Percentiles rank a stretch among this genome's conserved stretches.
phyloP scores from a whole-genome alignment of 2,888 invertebrate genomes.

The Alcis repandata region DNA sequence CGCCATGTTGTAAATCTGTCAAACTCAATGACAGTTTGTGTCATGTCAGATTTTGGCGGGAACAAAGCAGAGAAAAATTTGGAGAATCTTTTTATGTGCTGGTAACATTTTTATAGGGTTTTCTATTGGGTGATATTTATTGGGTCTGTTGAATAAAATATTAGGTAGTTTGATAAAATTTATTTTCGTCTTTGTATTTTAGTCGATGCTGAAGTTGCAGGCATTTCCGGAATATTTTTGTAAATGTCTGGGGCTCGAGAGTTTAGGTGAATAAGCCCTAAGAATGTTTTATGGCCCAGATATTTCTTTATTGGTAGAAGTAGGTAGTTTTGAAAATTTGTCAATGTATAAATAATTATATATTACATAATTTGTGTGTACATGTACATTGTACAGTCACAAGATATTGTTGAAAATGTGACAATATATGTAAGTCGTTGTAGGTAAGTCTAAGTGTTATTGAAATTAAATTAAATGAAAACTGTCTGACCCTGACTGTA shows the following conservation, averaged over 20 bases:
- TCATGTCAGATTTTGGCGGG: slow-evolving; percentile 25
- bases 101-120: slow-evolving; percentile 36
- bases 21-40: slow-evolving; percentile 49
- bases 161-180: slow-evolving; percentile 9
- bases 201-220: background rate
- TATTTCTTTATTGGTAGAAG: too few relatives aligned
- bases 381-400: too few relatives aligned
- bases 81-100: slow-evolving; percentile 28
- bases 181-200: slow-evolving; percentile 14
- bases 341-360: too few relatives aligned
- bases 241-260: background rate
- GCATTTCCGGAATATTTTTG: slow-evolving; percentile 20
- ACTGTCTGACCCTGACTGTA: too few relatives aligned
- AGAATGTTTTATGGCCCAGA: too few relatives aligned
- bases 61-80: slow-evolving; percentile 5
- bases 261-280: background rate
- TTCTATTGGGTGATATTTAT: slow-evolving; percentile 37
- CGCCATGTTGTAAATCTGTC: slow-evolving; percentile 75
- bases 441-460: too few relatives aligned
- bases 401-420: too few relatives aligned
- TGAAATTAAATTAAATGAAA: too few relatives aligned
- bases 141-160: slow-evolving; percentile 21
- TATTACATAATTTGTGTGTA: too few relatives aligned
- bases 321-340: too few relatives aligned
- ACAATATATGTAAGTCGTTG: too few relatives aligned